Evolutionary conservation across 2,113 vertebrate genomes (phyloP).

Genomic region (Hiodon alosoides): DNA sequence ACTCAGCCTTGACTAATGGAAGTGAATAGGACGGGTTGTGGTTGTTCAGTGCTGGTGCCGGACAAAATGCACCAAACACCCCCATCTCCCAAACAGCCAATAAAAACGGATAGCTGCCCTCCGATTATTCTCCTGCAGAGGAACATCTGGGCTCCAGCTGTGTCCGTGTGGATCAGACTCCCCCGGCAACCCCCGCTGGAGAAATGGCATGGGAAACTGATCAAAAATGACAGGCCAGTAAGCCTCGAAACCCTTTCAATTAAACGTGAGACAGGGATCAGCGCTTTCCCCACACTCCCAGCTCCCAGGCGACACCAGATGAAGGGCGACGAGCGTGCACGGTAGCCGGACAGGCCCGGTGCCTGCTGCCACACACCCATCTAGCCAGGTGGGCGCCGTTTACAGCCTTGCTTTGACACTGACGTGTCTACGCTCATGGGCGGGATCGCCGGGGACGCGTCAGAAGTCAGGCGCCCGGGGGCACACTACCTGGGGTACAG

Average conservation of each 20-base stretch:
- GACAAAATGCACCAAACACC: not conserved
- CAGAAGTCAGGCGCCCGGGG: not conserved
- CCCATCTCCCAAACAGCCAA: constrained; percentile 31
- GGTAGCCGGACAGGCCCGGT: constrained; percentile 26
- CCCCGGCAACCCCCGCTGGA: constrained; percentile 17
- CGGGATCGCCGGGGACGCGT: not conserved
- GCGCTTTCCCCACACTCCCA: constrained; percentile 17
- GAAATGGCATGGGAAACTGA: constrained; percentile 29
- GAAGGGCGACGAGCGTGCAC: not conserved
- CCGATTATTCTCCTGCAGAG: constrained; percentile 12
- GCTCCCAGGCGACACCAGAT: constrained; percentile 12
- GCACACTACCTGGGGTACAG: constrained; percentile 18
- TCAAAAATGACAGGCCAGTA: constrained; percentile 38
- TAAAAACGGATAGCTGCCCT: constrained; percentile 29
- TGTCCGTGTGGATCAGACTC: constrained; percentile 9
- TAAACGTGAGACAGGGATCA: constrained; percentile 22
- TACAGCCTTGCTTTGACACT: no score
- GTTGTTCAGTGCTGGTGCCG: not conserved
- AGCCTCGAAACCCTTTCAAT: constrained; percentile 27
- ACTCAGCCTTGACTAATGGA: constrained; percentile 4
- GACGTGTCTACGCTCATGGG: not conserved
- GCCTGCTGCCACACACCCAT: no score
- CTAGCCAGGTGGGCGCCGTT: no score
- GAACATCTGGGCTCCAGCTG: constrained; percentile 46
- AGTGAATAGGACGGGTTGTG: not conserved